These are phyloP conservation scores for Coleophora flavipennella DNA, from an alignment of 2,888 invertebrate genomes.

Conservation along the genomic window DNA sequence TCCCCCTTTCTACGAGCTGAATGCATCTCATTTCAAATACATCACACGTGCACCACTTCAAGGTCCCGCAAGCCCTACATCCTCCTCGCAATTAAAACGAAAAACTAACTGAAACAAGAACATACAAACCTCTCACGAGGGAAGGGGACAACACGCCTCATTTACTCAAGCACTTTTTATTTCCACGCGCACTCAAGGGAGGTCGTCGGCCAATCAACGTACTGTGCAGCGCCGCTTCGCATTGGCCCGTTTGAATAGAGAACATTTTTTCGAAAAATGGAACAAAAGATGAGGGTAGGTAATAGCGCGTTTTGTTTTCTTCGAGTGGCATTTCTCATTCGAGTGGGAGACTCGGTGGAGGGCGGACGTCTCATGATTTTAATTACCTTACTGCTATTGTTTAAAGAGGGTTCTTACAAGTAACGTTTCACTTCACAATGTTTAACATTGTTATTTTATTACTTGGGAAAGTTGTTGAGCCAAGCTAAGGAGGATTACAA, in stretches of 20 bases:
- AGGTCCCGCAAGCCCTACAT: slow-evolving; percentile 67
- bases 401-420: slow-evolving; percentile 39
- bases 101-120: slow-evolving; percentile 50
- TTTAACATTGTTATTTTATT: slow-evolving; percentile 67
- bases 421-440: slow-evolving; percentile 48
- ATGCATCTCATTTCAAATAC: slow-evolving; percentile 41
- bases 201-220: slow-evolving; percentile 72
- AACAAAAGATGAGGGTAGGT: slow-evolving; percentile 68
- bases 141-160: slow-evolving; percentile 58
- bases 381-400: slow-evolving; percentile 64
- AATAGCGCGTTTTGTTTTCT: slow-evolving; percentile 68
- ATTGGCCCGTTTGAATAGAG: slow-evolving; percentile 69
- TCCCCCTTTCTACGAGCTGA: slow-evolving; percentile 58
- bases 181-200: slow-evolving; percentile 61
- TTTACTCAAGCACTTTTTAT: slow-evolving; percentile 69
- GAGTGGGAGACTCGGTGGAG: slow-evolving; percentile 47
- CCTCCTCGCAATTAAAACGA: slow-evolving; percentile 72
- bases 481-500: slow-evolving; percentile 41
- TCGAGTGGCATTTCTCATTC: slow-evolving; percentile 63
- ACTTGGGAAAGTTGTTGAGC: slow-evolving; percentile 34
- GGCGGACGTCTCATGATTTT: slow-evolving; percentile 58
- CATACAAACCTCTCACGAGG: slow-evolving; percentile 29
- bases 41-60: slow-evolving; percentile 64
- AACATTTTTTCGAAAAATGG: slow-evolving; percentile 56
- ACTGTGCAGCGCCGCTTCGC: slow-evolving; percentile 56